phyloP scores from a whole-genome alignment of 1,140 invertebrate species.

The Drosophila triauraria region DNA sequence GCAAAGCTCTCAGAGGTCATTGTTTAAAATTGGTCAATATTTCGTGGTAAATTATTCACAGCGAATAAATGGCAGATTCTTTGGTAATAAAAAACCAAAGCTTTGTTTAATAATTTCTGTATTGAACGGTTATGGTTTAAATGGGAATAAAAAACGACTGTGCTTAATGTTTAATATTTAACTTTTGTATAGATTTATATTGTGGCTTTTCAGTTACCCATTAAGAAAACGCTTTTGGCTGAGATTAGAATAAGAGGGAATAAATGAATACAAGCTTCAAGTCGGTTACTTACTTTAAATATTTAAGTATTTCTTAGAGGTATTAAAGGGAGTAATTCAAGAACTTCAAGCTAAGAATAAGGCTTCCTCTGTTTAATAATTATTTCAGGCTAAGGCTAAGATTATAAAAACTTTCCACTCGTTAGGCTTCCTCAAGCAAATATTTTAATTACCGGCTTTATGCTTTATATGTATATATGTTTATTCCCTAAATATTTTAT shows the following conservation, averaged over 20 bases:
- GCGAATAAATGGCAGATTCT: constrained; percentile 5
- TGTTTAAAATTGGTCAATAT: constrained; percentile 43
- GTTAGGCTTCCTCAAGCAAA: neutral
- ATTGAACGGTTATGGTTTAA: neutral
- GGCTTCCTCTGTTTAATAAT: too few relatives aligned
- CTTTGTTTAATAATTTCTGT: neutral
- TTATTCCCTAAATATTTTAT: neutral
- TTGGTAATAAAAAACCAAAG: neutral
- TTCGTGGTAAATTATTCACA: neutral
- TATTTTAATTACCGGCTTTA: neutral
- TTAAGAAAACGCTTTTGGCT: neutral
- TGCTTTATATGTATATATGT: neutral
- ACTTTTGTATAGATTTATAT: neutral
- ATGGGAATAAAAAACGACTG: neutral
- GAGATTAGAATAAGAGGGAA: neutral
- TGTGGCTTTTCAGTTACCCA: neutral
- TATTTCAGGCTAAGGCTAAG: too few relatives aligned
- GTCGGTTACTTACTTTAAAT: neutral
- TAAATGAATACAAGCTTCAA: too few relatives aligned
- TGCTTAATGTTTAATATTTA: neutral
- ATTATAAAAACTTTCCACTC: neutral
- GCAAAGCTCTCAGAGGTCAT: constrained; percentile 27
- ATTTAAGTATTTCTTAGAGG: too few relatives aligned
- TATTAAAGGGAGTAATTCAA: too few relatives aligned
- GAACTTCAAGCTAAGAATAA: too few relatives aligned